Conservation (phyloP, 2,888 invertebrate genomes). For the Lumbricus terrestris region DNA sequence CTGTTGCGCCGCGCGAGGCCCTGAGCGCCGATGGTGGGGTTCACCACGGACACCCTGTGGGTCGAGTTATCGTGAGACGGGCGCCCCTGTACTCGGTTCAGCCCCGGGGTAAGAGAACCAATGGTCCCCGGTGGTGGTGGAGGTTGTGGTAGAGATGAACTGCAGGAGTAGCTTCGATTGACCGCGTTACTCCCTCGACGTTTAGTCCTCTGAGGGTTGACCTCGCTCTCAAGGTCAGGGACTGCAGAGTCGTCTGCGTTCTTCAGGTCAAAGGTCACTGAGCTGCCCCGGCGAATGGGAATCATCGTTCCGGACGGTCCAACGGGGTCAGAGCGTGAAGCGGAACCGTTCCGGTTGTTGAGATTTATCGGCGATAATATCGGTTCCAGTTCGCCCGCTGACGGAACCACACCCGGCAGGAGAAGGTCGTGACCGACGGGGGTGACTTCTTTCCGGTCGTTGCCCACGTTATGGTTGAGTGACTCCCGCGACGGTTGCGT, state of each 20-base stretch:
- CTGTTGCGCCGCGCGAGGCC: not conserved
- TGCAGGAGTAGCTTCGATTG: not conserved
- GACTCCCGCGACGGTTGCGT: not conserved
- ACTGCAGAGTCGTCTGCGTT: not conserved
- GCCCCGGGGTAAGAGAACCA: not conserved
- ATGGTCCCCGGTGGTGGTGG: too few species aligned
- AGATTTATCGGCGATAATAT: slow-evolving; percentile 9
- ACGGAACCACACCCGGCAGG: not conserved
- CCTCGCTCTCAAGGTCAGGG: not conserved
- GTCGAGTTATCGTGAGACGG: not conserved
- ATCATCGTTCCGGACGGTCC: not conserved
- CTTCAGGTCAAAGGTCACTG: not conserved
- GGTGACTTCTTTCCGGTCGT: not conserved
- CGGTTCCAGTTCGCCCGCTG: not conserved
- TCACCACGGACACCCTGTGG: not conserved
- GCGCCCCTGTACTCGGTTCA: not conserved
- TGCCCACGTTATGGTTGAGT: not conserved
- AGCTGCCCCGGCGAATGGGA: not conserved
- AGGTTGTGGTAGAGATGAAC: not conserved
- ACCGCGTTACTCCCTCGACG: not conserved
- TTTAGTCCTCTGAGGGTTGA: not conserved
- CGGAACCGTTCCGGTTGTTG: not conserved
- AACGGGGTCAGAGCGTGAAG: not conserved
- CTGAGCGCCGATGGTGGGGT: not conserved
- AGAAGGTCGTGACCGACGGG: not conserved